A percentile compares a stretch with the other conserved stretches of the same genome.
phyloP scores from a whole-genome alignment of 2,797 vertebrate genomes.

The Rousettus madagascariensis region DNA sequence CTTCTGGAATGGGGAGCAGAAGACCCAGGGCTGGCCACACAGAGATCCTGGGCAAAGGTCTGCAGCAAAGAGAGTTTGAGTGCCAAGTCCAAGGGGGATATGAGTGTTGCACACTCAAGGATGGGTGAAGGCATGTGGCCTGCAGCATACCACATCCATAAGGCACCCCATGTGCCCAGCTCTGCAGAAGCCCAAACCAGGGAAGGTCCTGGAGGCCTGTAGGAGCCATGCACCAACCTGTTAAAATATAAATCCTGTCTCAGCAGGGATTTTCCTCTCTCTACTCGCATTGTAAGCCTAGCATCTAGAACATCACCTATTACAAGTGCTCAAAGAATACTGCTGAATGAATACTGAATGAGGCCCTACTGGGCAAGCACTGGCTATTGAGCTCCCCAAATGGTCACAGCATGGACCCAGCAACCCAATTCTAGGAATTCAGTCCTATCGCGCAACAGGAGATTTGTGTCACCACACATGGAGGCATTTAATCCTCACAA shows the following conservation, averaged over 20 bases:
- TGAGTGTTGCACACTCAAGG: fast-evolving
- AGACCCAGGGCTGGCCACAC: not conserved
- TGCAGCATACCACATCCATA: no score
- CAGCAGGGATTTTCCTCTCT: not conserved
- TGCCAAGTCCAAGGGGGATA: not conserved
- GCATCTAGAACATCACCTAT: not conserved
- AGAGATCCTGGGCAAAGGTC: not conserved
- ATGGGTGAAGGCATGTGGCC: not conserved
- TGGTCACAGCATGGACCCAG: not conserved
- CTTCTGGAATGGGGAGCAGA: not conserved
- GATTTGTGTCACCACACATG: not conserved
- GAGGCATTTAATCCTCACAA: not conserved
- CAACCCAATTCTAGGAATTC: not conserved
- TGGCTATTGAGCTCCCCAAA: not conserved
- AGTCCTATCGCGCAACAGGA: not conserved
- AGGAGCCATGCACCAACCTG: not conserved
- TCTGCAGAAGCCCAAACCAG: not conserved
- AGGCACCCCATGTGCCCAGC: not conserved
- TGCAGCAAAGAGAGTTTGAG: not conserved
- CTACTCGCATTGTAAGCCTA: not conserved
- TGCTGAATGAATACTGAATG: not conserved
- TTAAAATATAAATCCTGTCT: not conserved
- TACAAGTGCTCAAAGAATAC: not conserved
- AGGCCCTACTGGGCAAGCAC: not conserved
- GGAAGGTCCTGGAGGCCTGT: not conserved